A percentile compares a stretch with the other conserved stretches of the same genome.
Evolutionary conservation across 2,797 vertebrate genomes (phyloP).

Genomic region (Sternotherus odoratus): DNA sequence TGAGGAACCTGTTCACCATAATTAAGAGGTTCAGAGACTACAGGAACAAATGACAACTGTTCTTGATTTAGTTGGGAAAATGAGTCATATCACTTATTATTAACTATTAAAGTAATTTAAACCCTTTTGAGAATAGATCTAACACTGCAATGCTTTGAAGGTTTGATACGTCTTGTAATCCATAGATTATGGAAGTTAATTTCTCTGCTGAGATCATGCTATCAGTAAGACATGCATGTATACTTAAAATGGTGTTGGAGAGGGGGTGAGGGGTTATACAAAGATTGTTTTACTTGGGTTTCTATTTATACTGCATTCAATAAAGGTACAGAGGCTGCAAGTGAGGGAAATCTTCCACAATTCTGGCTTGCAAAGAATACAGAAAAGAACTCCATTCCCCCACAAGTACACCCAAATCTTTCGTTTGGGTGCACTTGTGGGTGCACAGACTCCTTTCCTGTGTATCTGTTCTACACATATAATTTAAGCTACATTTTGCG

Average conservation of each 20-base stretch:
- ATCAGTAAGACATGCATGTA: conserved; percentile 67
- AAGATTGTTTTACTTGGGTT: conserved; percentile 76
- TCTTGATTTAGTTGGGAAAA: conserved; percentile 70
- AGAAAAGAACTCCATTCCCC: conserved; percentile 59
- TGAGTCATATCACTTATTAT: conserved; percentile 74
- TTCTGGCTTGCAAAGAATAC: conserved; percentile 44
- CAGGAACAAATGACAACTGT: conserved; percentile 67
- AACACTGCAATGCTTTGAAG: conserved; percentile 77
- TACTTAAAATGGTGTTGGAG: conserved; percentile 34
- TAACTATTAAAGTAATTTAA: conserved; percentile 79
- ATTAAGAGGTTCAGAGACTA: conserved; percentile 60
- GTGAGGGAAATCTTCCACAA: conserved; percentile 57
- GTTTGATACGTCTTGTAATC: conserved; percentile 80
- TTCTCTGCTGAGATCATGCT: conserved; percentile 79
- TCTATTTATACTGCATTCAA: conserved; percentile 68
- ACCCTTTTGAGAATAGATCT: conserved; percentile 79
- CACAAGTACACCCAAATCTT: conserved; percentile 67
- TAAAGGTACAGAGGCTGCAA: conserved; percentile 66
- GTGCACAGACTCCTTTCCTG: conserved; percentile 56
- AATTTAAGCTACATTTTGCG: conserved; percentile 69
- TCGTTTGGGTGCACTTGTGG: conserved; percentile 68
- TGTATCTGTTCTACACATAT: conserved; percentile 61
- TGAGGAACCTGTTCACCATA: conserved; percentile 4
- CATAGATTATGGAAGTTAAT: conserved; percentile 84
- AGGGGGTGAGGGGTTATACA: conserved; percentile 44